These are phyloP conservation scores for Eucera pruinosa DNA, from an alignment of 2,888 invertebrate species.

Conservation along the genomic window DNA sequence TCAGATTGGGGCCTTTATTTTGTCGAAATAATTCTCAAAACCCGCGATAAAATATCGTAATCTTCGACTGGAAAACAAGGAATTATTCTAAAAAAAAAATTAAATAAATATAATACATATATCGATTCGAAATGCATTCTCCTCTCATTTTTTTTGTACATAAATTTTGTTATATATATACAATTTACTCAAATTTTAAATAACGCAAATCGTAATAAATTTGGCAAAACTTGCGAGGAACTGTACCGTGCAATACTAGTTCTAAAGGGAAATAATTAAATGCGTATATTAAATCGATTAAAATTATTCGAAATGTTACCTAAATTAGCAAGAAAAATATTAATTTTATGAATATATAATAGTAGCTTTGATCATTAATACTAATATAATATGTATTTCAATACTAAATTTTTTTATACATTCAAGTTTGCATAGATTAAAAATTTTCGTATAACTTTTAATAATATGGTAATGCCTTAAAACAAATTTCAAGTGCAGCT, in stretches of 20 bases:
- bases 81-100: too few species aligned
- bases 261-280: slow-evolving; percentile 40
- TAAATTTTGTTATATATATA: background rate
- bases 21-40: background rate
- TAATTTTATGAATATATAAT: slow-evolving; percentile 13
- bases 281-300: too few species aligned
- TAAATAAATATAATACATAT: background rate
- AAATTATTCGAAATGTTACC: too few species aligned
- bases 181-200: slow-evolving; percentile 13
- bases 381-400: background rate
- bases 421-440: background rate
- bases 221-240: slow-evolving; percentile 42
- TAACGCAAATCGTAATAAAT: slow-evolving; percentile 37
- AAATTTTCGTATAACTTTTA: background rate
- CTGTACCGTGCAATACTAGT: slow-evolving; percentile 52
- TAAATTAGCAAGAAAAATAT: slow-evolving; percentile 9
- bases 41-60: too few species aligned
- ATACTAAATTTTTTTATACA: background rate
- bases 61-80: too few species aligned
- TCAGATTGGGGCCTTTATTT: slow-evolving; percentile 48
- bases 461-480: background rate
- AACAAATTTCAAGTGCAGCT: slow-evolving; percentile 19
- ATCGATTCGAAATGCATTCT: background rate
- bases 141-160: background rate
- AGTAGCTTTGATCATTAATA: slow-evolving; percentile 13